Base-by-base conservation (phyloP, 2,797 vertebrate genomes). In the Acanthurus leucopareius region DNA sequence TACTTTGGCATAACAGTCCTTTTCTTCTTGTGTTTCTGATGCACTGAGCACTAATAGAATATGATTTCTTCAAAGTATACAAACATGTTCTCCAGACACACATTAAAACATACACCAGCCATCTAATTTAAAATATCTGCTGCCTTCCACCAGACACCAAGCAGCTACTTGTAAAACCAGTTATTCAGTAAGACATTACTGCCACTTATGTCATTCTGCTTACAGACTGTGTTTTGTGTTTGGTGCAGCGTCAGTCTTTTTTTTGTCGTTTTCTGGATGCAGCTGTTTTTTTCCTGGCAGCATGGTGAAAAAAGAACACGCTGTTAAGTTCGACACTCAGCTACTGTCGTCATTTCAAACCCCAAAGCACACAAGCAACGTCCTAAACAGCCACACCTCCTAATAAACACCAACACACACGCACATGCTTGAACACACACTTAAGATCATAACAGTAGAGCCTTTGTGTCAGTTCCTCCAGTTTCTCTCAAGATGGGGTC, bases 181-280 rank as follows among this genome's bases (percentile, higher is more conserved):
- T 42, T 28, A 61, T 48, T 59, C 14, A 10, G 45, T 32, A 2
- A 2, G 53, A 54, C 60, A 35, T 59, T 48, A 13, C 64, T 7
- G 49, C 76, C 60, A 15, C 40, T 62, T 38, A 13, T 42, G 83
- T 78, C 75, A 20, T 40, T 60, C 56, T 59, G 78, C 77, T 54
- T 1, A 83, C 86, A 92, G 75, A 48, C 69, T 7, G 11, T 10
- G 65, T 80, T 83, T 70, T 86, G 83, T 87, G 44, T 85, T 83
- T 44, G 19, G 1, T 79, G 73, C 75, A 51, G 3, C 76, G 40
- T 77, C 47, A 5, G 38, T 52, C 10, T 60, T 53, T 63, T 59
- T 57, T 48, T 19, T 67, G 61, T 61, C 25, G 56, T 78, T 69
- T 80, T 84, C 63, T 80, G 40, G 81, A 58, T 10, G 3, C 40